Conservation (phyloP, 2,113 vertebrate genomes). For the Sinocyclocheilus grahami region DNA sequence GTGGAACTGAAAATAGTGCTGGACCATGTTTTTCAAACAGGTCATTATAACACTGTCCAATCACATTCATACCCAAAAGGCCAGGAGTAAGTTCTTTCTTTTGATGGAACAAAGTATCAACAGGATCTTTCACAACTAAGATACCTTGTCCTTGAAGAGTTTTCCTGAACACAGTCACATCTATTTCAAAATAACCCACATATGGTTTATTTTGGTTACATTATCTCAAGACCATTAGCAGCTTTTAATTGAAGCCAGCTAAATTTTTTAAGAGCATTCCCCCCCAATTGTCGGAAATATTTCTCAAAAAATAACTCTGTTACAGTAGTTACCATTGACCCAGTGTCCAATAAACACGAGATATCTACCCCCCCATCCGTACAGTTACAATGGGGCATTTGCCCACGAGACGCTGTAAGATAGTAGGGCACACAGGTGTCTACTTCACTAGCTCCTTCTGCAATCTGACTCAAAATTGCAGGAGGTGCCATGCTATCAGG, state of each 20-base stretch:
- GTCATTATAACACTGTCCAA: not conserved
- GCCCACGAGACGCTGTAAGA: too few species aligned
- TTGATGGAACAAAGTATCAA: not conserved
- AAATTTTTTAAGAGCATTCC: not conserved
- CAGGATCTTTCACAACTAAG: constrained; percentile 1
- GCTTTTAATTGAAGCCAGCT: constrained; percentile 23
- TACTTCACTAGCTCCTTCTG: too few species aligned
- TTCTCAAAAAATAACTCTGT: not conserved
- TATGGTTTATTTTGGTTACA: not conserved
- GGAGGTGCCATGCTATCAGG: too few species aligned
- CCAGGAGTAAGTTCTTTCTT: not conserved
- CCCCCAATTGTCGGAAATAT: not conserved
- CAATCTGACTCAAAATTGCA: too few species aligned
- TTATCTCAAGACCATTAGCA: constrained; percentile 18
- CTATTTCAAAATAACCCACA: not conserved
- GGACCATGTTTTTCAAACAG: constrained; percentile 15
- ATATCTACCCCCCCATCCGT: too few species aligned
- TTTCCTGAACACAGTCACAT: constrained; percentile 15
- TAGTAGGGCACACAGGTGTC: too few species aligned
- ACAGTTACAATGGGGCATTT: too few species aligned
- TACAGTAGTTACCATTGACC: constrained; percentile 16
- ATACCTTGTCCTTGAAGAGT: not conserved
- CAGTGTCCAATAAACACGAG: not conserved
- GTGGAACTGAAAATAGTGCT: not conserved
- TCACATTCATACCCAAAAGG: constrained; percentile 30